A percentile compares a stretch with the other conserved stretches of the same genome.
Conservation (phyloP, 2,113 vertebrate species). For the Notechis scutatus region DNA sequence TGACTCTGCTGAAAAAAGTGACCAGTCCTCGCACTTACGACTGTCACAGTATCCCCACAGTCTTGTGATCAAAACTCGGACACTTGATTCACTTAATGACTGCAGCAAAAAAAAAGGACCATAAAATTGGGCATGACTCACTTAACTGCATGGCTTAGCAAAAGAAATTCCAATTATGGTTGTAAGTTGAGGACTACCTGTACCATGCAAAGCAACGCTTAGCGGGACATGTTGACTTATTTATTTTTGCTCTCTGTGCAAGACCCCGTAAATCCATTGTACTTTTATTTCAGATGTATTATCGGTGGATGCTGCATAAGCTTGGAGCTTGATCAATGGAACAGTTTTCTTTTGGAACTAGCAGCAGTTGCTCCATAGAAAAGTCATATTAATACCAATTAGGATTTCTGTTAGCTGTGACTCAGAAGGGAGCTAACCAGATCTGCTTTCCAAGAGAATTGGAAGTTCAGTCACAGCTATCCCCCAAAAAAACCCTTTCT, state of each 20-base stretch:
- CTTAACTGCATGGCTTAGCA: too few relatives aligned
- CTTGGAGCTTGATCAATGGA: accelerated
- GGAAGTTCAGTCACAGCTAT: background rate
- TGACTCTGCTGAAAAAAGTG: too few relatives aligned
- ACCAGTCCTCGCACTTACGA: too few relatives aligned
- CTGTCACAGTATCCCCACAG: too few relatives aligned
- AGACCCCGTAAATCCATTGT: background rate
- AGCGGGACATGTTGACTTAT: background rate
- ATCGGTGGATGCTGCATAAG: background rate
- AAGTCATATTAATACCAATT: background rate
- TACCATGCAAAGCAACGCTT: background rate
- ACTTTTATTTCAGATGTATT: background rate
- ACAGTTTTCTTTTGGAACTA: slow-evolving; percentile 2
- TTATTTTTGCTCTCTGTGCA: background rate
- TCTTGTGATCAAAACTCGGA: too few relatives aligned
- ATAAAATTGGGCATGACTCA: too few relatives aligned
- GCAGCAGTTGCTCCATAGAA: background rate
- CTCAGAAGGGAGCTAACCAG: background rate
- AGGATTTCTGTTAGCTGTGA: background rate
- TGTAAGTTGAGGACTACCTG: too few relatives aligned
- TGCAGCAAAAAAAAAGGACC: too few relatives aligned
- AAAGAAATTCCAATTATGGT: too few relatives aligned
- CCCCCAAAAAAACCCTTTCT: background rate
- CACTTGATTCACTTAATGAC: too few relatives aligned
- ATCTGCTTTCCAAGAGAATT: background rate